Percentiles rank a stretch among this genome's conserved stretches.
Evolutionary conservation across 2,797 vertebrate species (phyloP).

Genomic region (Manis javanica): DNA sequence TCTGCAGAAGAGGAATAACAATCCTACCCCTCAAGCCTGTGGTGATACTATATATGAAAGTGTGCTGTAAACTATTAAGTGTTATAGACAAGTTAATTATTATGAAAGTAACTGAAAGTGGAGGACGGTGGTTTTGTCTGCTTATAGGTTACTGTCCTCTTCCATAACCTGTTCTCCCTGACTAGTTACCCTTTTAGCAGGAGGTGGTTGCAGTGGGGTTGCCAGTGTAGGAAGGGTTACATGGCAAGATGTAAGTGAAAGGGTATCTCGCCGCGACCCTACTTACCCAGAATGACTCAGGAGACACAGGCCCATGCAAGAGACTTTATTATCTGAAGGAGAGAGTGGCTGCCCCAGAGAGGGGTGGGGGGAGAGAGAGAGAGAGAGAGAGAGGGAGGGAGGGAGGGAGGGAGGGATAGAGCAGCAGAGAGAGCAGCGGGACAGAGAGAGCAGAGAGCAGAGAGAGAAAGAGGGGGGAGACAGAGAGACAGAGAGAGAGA

Average conservation of each 20-base stretch:
- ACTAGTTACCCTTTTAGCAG: slow-evolving; percentile 19
- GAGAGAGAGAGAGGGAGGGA: too few relatives aligned
- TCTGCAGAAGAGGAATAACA: slow-evolving; percentile 1
- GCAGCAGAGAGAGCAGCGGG: too few relatives aligned
- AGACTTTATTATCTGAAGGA: too few relatives aligned
- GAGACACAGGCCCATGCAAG: too few relatives aligned
- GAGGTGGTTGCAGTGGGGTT: not conserved
- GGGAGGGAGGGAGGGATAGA: too few relatives aligned
- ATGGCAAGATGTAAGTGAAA: not conserved
- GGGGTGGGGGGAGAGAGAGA: too few relatives aligned
- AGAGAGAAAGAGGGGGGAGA: too few relatives aligned
- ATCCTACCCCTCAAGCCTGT: slow-evolving; percentile 24
- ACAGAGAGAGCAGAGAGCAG: too few relatives aligned
- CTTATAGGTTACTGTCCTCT: slow-evolving; percentile 4
- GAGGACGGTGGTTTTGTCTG: not conserved
- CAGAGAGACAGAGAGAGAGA: too few relatives aligned
- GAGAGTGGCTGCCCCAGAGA: too few relatives aligned
- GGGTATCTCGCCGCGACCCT: too few relatives aligned
- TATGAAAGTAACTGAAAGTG: slow-evolving; percentile 9
- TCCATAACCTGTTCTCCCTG: not conserved
- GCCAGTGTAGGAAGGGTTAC: not conserved
- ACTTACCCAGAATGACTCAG: too few relatives aligned
- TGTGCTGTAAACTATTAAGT: slow-evolving; percentile 27
- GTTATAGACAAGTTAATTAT: slow-evolving; percentile 40
- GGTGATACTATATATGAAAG: not conserved